phyloP scores from a whole-genome alignment of 2,888 invertebrate species.

The Rutpela maculata region DNA sequence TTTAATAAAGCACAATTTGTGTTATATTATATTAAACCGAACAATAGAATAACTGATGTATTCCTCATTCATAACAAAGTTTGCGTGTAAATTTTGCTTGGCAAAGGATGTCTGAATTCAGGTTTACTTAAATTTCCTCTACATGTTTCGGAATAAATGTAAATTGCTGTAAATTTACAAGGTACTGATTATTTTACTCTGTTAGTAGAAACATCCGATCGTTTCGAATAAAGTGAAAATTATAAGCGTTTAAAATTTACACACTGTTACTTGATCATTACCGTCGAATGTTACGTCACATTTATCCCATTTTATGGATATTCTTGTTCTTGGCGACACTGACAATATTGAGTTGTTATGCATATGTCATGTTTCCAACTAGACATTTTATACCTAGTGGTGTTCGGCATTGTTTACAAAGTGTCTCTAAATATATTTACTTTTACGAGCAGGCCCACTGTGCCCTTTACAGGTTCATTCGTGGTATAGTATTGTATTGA shows the following conservation, averaged over 20 bases:
- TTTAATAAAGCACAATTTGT: conserved; percentile 24
- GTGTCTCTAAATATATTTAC: background rate
- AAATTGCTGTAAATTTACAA: conserved; percentile 9
- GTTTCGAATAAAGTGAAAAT: background rate
- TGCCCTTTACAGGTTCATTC: background rate
- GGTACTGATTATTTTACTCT: background rate
- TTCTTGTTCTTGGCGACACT: background rate
- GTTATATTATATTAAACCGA: conserved; percentile 1
- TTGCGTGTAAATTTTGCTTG: conserved; percentile 14
- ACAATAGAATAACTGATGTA: conserved; percentile 27
- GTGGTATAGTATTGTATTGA: no score
- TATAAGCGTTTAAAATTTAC: background rate
- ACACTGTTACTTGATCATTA: background rate
- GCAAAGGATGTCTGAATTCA: conserved; percentile 16
- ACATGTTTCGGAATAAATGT: conserved; percentile 8
- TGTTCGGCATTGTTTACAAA: background rate
- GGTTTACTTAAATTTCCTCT: conserved; percentile 21
- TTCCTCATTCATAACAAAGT: conserved; percentile 19
- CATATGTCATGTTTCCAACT: background rate
- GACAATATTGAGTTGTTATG: background rate
- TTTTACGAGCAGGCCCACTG: background rate
- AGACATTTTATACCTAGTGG: background rate
- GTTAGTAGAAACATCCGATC: background rate
- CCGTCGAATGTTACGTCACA: background rate
- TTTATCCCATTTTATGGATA: background rate